phyloP scores from a whole-genome alignment of 2,888 invertebrate species.

The Cremastinae sp. region DNA sequence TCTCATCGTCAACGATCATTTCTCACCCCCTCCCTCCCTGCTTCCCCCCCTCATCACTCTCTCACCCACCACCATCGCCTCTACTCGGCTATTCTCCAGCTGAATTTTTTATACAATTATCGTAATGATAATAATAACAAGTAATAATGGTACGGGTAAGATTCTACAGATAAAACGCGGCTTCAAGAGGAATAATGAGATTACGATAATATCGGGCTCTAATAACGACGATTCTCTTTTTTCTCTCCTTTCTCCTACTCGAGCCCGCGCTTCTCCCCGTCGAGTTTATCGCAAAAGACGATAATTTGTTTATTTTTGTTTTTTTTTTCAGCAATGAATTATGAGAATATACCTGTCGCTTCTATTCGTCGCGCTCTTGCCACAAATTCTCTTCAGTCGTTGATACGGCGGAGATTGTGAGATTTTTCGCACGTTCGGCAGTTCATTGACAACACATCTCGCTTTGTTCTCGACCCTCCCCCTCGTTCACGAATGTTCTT shows the following conservation, averaged over 20 bases:
- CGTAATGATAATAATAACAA: slow-evolving; percentile 40
- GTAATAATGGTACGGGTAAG: slow-evolving; percentile 29
- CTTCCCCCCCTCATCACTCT: too few species aligned
- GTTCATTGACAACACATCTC: slow-evolving; percentile 56
- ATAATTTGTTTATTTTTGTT: slow-evolving; percentile 33
- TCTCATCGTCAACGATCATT: slow-evolving; percentile 15
- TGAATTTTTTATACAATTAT: slow-evolving; percentile 40
- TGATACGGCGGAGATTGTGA: slow-evolving; percentile 58
- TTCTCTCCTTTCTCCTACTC: not conserved
- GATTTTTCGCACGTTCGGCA: slow-evolving; percentile 61
- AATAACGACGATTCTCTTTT: slow-evolving; percentile 5
- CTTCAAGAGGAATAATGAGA: slow-evolving; percentile 35
- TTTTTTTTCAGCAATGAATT: slow-evolving; percentile 44
- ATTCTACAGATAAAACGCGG: slow-evolving; percentile 38
- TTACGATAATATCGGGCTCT: slow-evolving; percentile 38
- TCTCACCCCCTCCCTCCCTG: slow-evolving; percentile 43
- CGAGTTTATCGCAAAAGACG: slow-evolving; percentile 28
- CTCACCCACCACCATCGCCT: too few species aligned
- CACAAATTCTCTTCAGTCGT: slow-evolving; percentile 43
- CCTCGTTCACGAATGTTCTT: slow-evolving; percentile 20
- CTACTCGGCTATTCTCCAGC: slow-evolving; percentile 4
- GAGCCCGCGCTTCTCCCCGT: slow-evolving; percentile 15
- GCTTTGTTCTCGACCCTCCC: slow-evolving; percentile 36
- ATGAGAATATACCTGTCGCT: slow-evolving; percentile 37
- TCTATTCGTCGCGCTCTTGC: slow-evolving; percentile 4